phyloP scores from a whole-genome alignment of 2,888 invertebrate species.

The Eupithecia subfuscata region DNA sequence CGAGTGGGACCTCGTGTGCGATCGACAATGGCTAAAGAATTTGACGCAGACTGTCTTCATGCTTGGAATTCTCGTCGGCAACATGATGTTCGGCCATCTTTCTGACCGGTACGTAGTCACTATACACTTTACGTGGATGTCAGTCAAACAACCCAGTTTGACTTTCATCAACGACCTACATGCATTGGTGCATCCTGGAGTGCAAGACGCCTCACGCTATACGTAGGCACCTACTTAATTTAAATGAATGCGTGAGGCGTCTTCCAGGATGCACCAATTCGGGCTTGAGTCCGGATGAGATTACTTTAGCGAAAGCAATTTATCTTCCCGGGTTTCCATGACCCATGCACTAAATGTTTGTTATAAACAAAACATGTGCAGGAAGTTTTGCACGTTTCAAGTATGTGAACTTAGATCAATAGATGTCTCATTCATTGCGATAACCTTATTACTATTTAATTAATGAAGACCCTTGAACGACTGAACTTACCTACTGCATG shows the following conservation, averaged over 20 bases:
- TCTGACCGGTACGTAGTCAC: conserved; percentile 87
- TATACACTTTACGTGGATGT: background rate
- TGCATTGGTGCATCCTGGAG: conserved; percentile 73
- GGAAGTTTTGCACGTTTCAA: conserved; percentile 23
- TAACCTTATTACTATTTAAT: conserved; percentile 26
- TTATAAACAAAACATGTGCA: conserved; percentile 15
- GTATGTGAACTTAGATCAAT: conserved; percentile 7
- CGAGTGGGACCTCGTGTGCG: conserved; percentile 91
- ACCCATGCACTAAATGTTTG: conserved; percentile 18
- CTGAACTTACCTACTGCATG: conserved; percentile 29
- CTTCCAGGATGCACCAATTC: conserved; percentile 71
- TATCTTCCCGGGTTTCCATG: conserved; percentile 31
- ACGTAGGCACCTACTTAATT: background rate
- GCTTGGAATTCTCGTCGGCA: conserved; percentile 90
- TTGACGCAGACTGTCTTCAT: conserved; percentile 91
- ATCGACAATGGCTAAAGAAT: conserved; percentile 86
- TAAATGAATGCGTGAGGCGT: conserved; percentile 44
- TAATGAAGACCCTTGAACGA: conserved; percentile 36
- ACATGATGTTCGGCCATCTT: conserved; percentile 88
- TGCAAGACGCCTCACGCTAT: conserved; percentile 44
- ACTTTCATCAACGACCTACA: conserved; percentile 48
- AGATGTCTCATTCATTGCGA: conserved; percentile 28
- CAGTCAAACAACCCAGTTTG: background rate
- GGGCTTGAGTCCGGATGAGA: conserved; percentile 56
- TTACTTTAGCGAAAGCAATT: conserved; percentile 57